Percentiles rank a stretch among this genome's conserved stretches.
Conservation (phyloP, 2,113 vertebrate genomes). For the Peromyscus californicus region DNA sequence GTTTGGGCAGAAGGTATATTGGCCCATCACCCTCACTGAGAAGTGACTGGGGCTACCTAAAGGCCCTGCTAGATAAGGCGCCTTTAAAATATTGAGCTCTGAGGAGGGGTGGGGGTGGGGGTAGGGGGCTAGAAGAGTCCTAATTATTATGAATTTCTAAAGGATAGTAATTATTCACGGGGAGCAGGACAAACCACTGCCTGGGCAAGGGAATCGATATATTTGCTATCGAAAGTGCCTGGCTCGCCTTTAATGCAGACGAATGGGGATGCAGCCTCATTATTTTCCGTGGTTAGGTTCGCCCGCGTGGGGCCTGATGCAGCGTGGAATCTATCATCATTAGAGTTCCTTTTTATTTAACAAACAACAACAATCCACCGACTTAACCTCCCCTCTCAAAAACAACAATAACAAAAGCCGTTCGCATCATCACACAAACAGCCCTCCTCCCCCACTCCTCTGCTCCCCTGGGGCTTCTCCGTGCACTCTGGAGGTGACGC, state of each 20-base stretch:
- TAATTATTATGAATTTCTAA: conserved; percentile 83
- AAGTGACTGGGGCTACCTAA: too few relatives aligned
- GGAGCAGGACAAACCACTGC: conserved; percentile 59
- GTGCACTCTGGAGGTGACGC: neutral
- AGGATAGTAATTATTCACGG: conserved; percentile 78
- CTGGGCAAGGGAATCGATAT: conserved; percentile 74
- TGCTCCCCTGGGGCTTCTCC: neutral
- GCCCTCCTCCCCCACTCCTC: accelerated
- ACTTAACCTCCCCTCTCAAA: neutral
- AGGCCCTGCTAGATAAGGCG: neutral
- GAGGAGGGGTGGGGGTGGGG: too few relatives aligned
- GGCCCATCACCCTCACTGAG: neutral
- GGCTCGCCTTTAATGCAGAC: conserved; percentile 81
- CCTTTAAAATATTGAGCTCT: neutral
- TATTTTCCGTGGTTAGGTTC: conserved; percentile 72
- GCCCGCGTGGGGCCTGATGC: conserved; percentile 52
- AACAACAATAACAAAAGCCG: neutral
- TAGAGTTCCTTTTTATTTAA: conserved; percentile 68
- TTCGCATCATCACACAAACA: neutral
- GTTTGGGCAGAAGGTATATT: neutral
- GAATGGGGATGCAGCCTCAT: conserved; percentile 80
- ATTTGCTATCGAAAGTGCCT: conserved; percentile 82
- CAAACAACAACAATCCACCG: conserved; percentile 25
- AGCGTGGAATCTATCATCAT: conserved; percentile 80
- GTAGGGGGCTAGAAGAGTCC: neutral